Evolutionary conservation across 2,888 invertebrate species (phyloP), one percentile per base, ranked within the genome.

Genomic region (Synergus laeviventris): DNA sequence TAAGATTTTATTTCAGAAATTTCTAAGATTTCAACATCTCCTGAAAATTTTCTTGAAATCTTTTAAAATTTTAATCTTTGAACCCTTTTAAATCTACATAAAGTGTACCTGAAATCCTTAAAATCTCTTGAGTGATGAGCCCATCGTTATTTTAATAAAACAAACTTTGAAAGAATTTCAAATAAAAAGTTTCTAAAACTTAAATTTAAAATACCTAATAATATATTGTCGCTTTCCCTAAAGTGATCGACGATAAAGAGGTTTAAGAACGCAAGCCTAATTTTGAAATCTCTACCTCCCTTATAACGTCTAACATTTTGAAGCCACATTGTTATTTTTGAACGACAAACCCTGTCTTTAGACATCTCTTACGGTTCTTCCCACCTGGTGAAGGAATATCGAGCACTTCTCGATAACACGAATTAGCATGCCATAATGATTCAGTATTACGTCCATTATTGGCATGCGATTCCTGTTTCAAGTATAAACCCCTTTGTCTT

Each of bases 381-480:
- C 70, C 70, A 70, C 49, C 45, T 45, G 70, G 49, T 70, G 70
- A 70, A 70, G 70, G 49, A 36, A 54, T 54, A 70, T 54, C 49
- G 49, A 70, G 70, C 49, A 70, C 9, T 70, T 49, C 49, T 45
- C 24, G 70, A 70, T 54, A 70, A 70, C 70, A 70, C 49, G 70
- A 70, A 70, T 70, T 70, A 70, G 70, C 45, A 59, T 59, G 21
- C 14, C 14, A 31, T 70, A 70, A 70, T 70, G 49, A 49, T 70
- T 31, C 70, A 1, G 49, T 70, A 75, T 64, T 16, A 59, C 61
- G 11, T 36, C 76, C 73, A 79, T 79, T 79, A 79, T 73, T 73
- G 74, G 74, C 79, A 80, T 60, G 76, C 79, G 39, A 80, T 80
- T 74, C 74, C 62, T 74, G 70, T 73, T 38, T 39, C 31, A 24